A percentile compares a stretch with the other conserved stretches of the same genome.
Conservation (phyloP, 1,140 invertebrate species). For the Arctopsyche grandis region DNA sequence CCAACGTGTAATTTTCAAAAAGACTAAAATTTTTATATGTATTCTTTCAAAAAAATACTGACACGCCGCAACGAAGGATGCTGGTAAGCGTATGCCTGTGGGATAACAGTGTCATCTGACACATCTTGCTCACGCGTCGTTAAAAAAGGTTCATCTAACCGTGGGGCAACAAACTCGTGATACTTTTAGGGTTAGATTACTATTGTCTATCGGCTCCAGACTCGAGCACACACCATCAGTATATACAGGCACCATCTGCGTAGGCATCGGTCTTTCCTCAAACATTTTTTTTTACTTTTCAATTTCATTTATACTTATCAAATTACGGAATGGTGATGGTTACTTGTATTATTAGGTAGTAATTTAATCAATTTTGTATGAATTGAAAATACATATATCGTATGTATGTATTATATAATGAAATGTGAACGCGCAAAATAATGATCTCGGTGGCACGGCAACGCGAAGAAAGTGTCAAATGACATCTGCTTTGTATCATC, state of each 20-base stretch:
- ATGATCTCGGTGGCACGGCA: not conserved
- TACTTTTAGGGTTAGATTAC: not conserved
- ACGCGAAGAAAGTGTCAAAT: not conserved
- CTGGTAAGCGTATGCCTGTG: not conserved
- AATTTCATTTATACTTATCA: not conserved
- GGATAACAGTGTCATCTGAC: constrained; percentile 19
- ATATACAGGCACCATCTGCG: not conserved
- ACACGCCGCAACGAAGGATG: not conserved
- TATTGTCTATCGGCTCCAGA: not conserved
- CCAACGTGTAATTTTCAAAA: not conserved
- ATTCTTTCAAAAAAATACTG: not conserved
- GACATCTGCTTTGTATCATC: constrained; percentile 2
- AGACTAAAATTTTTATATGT: not conserved
- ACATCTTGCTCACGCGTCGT: not conserved
- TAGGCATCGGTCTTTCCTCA: not conserved
- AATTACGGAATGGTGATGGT: not conserved
- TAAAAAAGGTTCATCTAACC: constrained; percentile 25
- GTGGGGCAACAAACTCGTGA: constrained; percentile 22
- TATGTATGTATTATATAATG: too few relatives aligned
- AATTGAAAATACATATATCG: too few relatives aligned
- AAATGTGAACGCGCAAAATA: not conserved
- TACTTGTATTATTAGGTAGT: too few relatives aligned
- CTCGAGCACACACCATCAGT: too few relatives aligned
- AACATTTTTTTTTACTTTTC: not conserved
- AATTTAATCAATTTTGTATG: too few relatives aligned